phyloP scores from a whole-genome alignment of 2,888 invertebrate genomes.

The Atethmia centrago region DNA sequence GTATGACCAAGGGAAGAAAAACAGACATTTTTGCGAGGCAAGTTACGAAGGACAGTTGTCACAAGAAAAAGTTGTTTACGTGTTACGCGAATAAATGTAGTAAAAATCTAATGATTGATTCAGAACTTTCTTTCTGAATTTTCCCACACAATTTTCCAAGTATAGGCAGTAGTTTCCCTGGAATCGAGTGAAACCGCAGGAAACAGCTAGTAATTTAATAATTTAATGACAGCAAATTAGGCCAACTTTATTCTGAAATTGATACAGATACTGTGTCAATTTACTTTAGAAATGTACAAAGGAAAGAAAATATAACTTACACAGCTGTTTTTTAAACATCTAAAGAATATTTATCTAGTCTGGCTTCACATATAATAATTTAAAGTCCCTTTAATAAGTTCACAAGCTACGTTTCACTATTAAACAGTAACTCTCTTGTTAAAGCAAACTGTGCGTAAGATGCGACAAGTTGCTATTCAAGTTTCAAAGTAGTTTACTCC shows the following conservation, averaged over 20 bases:
- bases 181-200: not conserved
- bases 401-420: not conserved
- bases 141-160: not conserved
- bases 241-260: not conserved
- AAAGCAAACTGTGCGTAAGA: slow-evolving; percentile 25
- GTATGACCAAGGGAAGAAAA: not conserved
- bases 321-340: not conserved
- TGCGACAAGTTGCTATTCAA: slow-evolving; percentile 48
- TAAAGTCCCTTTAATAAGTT: not conserved
- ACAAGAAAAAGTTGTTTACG: not conserved
- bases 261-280: not conserved
- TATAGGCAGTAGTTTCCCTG: not conserved
- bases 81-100: not conserved
- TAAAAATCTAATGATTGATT: not conserved
- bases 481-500: slow-evolving; percentile 23
- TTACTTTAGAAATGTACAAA: not conserved
- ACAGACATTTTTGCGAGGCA: not conserved
- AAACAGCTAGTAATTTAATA: not conserved
- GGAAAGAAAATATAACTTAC: not conserved
- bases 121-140: not conserved
- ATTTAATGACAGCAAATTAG: not conserved
- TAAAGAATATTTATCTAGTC: not conserved
- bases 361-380: not conserved
- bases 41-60: not conserved
- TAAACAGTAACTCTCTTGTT: not conserved